phyloP scores from a whole-genome alignment of 1,140 invertebrate genomes.

The Zaprionus tsacasi region DNA sequence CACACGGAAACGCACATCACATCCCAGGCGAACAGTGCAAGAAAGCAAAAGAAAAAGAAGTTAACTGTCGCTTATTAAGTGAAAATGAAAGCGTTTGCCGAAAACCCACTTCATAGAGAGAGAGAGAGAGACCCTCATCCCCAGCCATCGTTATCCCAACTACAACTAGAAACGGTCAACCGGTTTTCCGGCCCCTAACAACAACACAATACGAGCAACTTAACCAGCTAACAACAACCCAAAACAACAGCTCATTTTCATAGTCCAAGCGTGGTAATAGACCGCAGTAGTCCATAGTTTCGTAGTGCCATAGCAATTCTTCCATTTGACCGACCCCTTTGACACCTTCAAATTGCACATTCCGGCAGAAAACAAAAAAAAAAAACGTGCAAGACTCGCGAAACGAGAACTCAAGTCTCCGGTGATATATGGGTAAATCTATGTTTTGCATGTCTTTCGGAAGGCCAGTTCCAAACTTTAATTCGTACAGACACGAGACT shows the following conservation, averaged over 20 bases:
- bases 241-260: constrained; percentile 38
- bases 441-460: not conserved
- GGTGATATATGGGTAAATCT: not conserved
- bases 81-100: constrained; percentile 81
- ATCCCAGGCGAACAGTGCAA: constrained; percentile 50
- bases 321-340: constrained; percentile 3
- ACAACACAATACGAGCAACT: constrained; percentile 6
- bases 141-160: constrained; percentile 1
- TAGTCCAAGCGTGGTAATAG: constrained; percentile 22
- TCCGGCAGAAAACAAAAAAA: not conserved
- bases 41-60: constrained; percentile 58
- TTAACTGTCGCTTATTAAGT: constrained; percentile 81
- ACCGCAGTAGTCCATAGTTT: not conserved
- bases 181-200: constrained; percentile 50
- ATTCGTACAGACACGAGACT: not conserved
- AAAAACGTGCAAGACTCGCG: not conserved
- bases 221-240: constrained; percentile 12
- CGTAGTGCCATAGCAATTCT: constrained; percentile 6
- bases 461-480: not conserved
- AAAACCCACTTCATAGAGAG: constrained; percentile 35
- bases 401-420: not conserved
- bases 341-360: constrained; percentile 13
- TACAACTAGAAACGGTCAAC: constrained; percentile 37
- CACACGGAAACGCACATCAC: constrained; percentile 80
- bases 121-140: constrained; percentile 23